Evolutionary conservation across 2,888 invertebrate genomes (phyloP).

Genomic region (Vannuccia rotundouncinata): DNA sequence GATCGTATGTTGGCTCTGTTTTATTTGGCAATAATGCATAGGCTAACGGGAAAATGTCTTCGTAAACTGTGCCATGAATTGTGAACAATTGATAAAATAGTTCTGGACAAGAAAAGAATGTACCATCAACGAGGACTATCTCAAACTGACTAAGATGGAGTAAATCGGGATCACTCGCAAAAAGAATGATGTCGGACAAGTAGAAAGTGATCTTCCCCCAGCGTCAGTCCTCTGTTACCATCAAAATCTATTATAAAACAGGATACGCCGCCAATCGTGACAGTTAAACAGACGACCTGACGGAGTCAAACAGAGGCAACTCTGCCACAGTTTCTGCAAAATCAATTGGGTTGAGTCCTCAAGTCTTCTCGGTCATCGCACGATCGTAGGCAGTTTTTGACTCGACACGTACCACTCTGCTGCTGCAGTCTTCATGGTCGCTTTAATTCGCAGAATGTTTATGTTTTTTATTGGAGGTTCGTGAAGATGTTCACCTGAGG

Average conservation of each 20-base stretch:
- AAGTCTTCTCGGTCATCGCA: constrained; percentile 2
- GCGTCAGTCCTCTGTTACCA: constrained; percentile 16
- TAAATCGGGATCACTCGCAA: not conserved
- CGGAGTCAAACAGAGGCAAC: not conserved
- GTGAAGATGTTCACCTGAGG: not conserved
- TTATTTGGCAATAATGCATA: constrained; percentile 26
- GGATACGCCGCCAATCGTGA: not conserved
- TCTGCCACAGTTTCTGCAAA: not conserved
- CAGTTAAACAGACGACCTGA: constrained; percentile 10
- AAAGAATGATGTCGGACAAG: not conserved
- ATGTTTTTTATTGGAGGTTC: constrained; percentile 17
- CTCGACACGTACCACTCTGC: not conserved
- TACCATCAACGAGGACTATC: not conserved
- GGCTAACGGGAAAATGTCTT: constrained; percentile 8
- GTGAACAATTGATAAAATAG: not conserved
- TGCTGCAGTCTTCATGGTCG: constrained; percentile 15
- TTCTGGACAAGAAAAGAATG: constrained; percentile 17
- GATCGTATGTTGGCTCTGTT: not conserved
- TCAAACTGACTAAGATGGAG: not conserved
- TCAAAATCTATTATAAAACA: not conserved
- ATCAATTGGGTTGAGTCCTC: constrained; percentile 20
- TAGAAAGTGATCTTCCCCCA: not conserved
- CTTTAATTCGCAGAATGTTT: constrained; percentile 17
- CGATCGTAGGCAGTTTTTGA: constrained; percentile 11
- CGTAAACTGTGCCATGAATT: not conserved